A percentile compares a stretch with the other conserved stretches of the same genome.
phyloP scores from a whole-genome alignment of 2,113 vertebrate genomes.

The Amazona vittata region DNA sequence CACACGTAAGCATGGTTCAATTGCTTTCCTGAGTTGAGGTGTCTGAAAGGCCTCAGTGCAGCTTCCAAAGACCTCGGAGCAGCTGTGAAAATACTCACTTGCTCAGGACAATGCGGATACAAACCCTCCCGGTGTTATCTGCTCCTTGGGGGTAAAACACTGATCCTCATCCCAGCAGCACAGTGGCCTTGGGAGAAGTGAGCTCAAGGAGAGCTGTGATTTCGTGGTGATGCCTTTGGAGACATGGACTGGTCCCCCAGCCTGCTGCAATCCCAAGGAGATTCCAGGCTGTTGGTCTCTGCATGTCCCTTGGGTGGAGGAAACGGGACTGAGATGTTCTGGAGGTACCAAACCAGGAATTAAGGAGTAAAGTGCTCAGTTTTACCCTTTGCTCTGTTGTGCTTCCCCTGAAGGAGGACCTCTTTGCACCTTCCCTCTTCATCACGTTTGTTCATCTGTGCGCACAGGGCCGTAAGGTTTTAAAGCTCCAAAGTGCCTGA shows the following conservation, averaged over 20 bases:
- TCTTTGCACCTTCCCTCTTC: background rate
- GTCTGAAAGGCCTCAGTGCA: background rate
- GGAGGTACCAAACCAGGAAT: background rate
- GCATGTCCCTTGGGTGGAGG: background rate
- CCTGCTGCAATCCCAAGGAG: no score
- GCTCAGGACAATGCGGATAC: background rate
- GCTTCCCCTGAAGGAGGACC: background rate
- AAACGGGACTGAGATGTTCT: background rate
- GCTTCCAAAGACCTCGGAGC: background rate
- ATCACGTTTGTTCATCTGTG: background rate
- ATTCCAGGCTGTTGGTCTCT: background rate
- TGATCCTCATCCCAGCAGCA: background rate
- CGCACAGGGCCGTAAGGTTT: rapidly evolving
- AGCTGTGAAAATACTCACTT: background rate
- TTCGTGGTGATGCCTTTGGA: background rate
- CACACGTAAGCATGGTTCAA: background rate
- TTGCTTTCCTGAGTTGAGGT: background rate
- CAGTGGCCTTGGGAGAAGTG: background rate
- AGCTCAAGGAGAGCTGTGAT: rapidly evolving
- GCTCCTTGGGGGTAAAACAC: background rate
- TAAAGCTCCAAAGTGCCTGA: background rate
- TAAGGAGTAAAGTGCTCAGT: rapidly evolving
- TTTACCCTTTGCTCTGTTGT: background rate
- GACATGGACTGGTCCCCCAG: rapidly evolving
- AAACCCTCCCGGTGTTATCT: rapidly evolving